Base-by-base conservation (phyloP, 2,113 vertebrate genomes). In the Alligator sinensis region DNA sequence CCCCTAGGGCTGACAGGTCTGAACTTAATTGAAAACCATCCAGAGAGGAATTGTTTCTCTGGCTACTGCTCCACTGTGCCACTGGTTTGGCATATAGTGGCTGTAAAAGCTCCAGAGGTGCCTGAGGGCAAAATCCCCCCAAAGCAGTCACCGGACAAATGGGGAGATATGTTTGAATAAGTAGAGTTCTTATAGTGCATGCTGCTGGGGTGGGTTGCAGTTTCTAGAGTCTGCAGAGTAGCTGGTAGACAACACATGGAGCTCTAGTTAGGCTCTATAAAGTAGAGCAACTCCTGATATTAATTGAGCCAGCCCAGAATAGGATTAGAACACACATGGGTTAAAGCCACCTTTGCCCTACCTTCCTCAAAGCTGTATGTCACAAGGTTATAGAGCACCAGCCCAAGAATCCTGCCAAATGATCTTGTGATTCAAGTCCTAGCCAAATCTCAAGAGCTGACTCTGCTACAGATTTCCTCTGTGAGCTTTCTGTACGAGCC, bases 41-140 rank as follows among this genome's bases (percentile, higher is more conserved):
- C 61, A 24, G 24, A 24, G n/a, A 22, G n/a, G 30, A 11, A 70
- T 70, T 70, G 30, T 70, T 0, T 0, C 28, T 55, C 13, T 9
- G 9, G 17, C 68, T 58, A 47, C 11, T 10, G 30, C 11, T 72
- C 10, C 18, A 54, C 25, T 6, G 16, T 0, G 1, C 34, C 61
- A 0, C 8, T 0, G 8, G 34, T 57, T 25, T 1, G 1, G 59
- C 0, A 1, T 9, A 2, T 0, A 0, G 18, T 25, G 4, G 70
- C 9, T 34, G 47, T 47, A 47, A 47, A 47, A 47, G 47, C 47
- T 47, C 47, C 47, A 47, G 47, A 47, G 47, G 47, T 9, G 47
- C 47, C 47, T 47, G 21, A 78, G 55, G 68, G 70, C 60, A 16
- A 64, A 1, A 24, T 87, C 70, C 19, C 87, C 87, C 5, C 57